These are phyloP conservation scores for Thelaira solivaga DNA, from an alignment of 2,888 invertebrate genomes.

Conservation along the genomic window DNA sequence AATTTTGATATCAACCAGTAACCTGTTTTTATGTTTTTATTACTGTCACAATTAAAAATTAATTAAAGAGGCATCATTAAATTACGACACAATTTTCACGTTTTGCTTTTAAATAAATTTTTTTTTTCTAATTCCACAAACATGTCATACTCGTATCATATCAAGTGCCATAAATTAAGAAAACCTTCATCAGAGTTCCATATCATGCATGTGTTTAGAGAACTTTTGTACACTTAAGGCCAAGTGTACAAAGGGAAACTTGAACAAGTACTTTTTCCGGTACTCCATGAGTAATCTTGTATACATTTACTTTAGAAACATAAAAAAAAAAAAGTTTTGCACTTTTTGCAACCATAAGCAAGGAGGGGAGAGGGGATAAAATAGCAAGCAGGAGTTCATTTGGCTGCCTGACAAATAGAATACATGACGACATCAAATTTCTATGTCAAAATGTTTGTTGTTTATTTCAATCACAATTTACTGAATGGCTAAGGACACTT, in stretches of 20 bases:
- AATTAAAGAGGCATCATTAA: too few species aligned
- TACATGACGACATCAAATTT: not conserved
- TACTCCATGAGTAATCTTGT: conserved; percentile 53
- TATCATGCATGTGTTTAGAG: conserved; percentile 2
- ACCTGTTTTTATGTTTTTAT: too few species aligned
- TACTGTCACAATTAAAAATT: too few species aligned
- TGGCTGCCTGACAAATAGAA: not conserved
- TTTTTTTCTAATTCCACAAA: too few species aligned
- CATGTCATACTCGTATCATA: not conserved
- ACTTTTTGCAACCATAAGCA: not conserved
- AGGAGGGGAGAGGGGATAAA: not conserved
- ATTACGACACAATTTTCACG: conserved; percentile 25
- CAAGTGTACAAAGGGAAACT: conserved; percentile 41
- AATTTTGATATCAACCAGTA: too few species aligned
- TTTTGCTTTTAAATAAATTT: conserved; percentile 20
- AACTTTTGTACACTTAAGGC: conserved; percentile 28
- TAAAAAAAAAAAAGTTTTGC: conserved; percentile 1
- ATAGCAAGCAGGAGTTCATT: not conserved
- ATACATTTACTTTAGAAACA: conserved; percentile 5
- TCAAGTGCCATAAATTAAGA: conserved; percentile 15
- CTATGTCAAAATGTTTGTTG: conserved; percentile 37
- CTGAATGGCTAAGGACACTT: conserved; percentile 38
- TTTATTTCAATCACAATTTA: conserved; percentile 30
- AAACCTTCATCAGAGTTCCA: not conserved
- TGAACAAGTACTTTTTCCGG: conserved; percentile 57